Percentiles rank a stretch among this genome's conserved stretches.
Evolutionary conservation across 2,888 invertebrate genomes (phyloP).

Genomic region (Nemoura dubitans): DNA sequence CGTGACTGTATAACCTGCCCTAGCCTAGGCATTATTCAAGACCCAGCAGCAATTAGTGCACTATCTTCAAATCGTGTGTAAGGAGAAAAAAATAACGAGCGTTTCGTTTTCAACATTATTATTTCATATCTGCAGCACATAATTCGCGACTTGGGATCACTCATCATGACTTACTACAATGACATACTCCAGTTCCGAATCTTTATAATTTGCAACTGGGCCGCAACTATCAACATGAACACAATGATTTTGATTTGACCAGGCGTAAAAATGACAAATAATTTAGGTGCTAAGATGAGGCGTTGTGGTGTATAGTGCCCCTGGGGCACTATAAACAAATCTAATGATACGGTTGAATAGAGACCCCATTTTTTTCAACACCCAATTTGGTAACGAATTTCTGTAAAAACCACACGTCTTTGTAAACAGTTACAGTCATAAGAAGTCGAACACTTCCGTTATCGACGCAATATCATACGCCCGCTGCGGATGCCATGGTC

Average conservation of each 20-base stretch:
- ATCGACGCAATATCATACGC: neutral
- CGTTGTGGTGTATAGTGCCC: neutral
- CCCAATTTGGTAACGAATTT: slow-evolving; percentile 1
- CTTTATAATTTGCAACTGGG: neutral
- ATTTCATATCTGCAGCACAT: neutral
- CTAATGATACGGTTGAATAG: neutral
- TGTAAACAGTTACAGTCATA: neutral
- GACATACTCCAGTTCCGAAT: neutral
- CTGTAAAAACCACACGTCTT: neutral
- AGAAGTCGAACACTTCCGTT: neutral
- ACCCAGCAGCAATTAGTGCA: neutral
- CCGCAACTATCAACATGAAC: neutral
- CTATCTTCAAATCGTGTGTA: neutral
- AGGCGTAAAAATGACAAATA: neutral
- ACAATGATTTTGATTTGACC: neutral
- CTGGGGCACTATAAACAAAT: neutral
- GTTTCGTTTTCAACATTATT: neutral
- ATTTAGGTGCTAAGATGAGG: neutral
- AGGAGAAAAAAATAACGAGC: neutral
- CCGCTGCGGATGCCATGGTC: neutral
- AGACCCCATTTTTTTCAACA: neutral
- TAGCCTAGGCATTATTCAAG: neutral
- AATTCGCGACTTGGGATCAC: neutral
- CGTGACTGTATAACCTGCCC: neutral
- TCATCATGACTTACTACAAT: neutral